Base-by-base conservation (phyloP, 2,797 vertebrate genomes). In the Nannoperca australis region DNA sequence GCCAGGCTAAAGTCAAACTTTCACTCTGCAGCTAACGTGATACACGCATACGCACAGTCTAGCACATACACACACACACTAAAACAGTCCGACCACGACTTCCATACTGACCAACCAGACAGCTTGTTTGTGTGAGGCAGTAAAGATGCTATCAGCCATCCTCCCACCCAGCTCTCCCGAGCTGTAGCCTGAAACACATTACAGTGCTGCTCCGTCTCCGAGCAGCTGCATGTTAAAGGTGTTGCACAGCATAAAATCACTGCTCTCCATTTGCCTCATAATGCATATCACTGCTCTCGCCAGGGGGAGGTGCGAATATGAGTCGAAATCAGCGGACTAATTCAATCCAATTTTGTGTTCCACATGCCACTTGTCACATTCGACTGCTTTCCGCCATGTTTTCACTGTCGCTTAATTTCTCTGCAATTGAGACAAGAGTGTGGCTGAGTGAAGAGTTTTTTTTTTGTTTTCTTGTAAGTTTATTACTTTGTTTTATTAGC, bases 321-420 rank as follows among this genome's bases (percentile, higher is more conserved):
- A 89, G 80, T 55, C n/a, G 67, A 77, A 91, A 85, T 85, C 83
- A 83, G 78, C 7, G 0, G 40, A 79, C 85, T 92, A 92, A 92
- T 92, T 92, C 71, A 93, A 89, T 91, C 79, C 86, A 89, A 79
- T 92, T 89, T 85, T 77, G 80, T 83, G 79, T 91, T 93, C 83
- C 91, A 87, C 88, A 65, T 88, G 85, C 81, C 79, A 79, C 87
- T 82, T 71, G 78, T 90, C 87, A 86, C 86, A 78, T 87, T 79
- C 24, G 3, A 61, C 83, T 82, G 82, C 82, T 76, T 87, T 87
- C 62, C 65, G 45, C 83, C 61, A 42, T 76, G 79, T 87, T 89
- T 82, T 89, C 85, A 71, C 81, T 88, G 89, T 90, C 24, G 38
- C 50, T 78, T 86, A 76, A 91, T 91, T 90, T 81, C 79, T 66